Conservation (phyloP, 2,888 invertebrate genomes). For the Nycteola revayana region DNA sequence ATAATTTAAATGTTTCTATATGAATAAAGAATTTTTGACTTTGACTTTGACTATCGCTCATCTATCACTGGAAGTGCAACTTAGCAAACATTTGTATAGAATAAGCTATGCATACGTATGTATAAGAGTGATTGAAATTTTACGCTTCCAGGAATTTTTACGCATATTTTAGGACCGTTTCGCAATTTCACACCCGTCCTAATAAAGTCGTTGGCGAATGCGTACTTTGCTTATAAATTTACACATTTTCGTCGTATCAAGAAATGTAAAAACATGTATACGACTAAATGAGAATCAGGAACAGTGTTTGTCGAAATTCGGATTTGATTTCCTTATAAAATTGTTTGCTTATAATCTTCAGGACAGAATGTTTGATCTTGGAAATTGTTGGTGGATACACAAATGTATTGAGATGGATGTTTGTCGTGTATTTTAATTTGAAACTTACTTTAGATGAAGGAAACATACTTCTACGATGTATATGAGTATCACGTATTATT, state of each 20-base stretch:
- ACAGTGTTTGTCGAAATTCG: constrained; percentile 12
- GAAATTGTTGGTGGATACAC: too few relatives aligned
- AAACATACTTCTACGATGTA: too few relatives aligned
- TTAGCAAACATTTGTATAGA: constrained; percentile 21
- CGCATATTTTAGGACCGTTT: constrained; percentile 66
- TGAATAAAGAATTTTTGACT: too few relatives aligned
- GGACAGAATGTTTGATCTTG: constrained; percentile 20
- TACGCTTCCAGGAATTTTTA: constrained; percentile 69
- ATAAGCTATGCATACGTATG: constrained; percentile 72
- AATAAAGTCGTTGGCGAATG: constrained; percentile 51
- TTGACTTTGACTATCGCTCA: too few relatives aligned
- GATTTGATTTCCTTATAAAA: constrained; percentile 23
- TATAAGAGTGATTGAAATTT: constrained; percentile 78
- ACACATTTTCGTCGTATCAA: constrained; percentile 33
- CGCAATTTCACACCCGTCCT: constrained; percentile 58
- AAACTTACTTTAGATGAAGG: too few relatives aligned
- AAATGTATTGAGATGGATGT: too few relatives aligned
- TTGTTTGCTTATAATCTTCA: constrained; percentile 24
- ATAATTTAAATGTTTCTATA: too few relatives aligned
- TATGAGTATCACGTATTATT: too few relatives aligned
- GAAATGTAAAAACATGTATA: constrained; percentile 21
- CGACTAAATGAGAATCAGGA: constrained; percentile 11
- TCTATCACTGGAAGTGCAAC: constrained; percentile 23
- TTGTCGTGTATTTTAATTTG: too few relatives aligned
- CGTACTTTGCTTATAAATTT: constrained; percentile 42